A percentile compares a stretch with the other conserved stretches of the same genome.
These are phyloP conservation scores for Xiphydria camelus DNA, from an alignment of 2,888 invertebrate genomes.

Conservation along the genomic window DNA sequence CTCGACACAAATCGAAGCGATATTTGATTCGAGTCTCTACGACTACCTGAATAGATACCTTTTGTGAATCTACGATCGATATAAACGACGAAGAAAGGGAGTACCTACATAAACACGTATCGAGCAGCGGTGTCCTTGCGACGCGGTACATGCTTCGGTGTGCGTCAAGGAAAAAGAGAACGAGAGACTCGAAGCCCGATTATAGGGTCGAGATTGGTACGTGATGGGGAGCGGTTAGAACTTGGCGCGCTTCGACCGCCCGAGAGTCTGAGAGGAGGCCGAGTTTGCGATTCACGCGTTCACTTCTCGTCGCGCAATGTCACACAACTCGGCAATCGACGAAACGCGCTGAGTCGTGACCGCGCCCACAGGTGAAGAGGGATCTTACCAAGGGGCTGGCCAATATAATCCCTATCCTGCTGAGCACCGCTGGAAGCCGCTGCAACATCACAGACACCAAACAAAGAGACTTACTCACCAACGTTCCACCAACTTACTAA, in stretches of 20 bases:
- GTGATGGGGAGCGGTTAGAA: conserved; percentile 34
- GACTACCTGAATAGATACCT: too few relatives aligned
- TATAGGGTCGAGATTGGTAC: background rate
- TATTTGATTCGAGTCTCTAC: too few relatives aligned
- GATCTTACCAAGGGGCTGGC: conserved; percentile 92
- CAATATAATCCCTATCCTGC: conserved; percentile 95
- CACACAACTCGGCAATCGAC: too few relatives aligned
- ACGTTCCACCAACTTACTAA: conserved; percentile 53
- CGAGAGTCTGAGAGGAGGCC: background rate
- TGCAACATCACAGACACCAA: conserved; percentile 66
- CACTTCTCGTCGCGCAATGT: too few relatives aligned
- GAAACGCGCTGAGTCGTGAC: conserved; percentile 36
- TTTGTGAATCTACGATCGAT: too few relatives aligned
- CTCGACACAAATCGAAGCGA: too few relatives aligned
- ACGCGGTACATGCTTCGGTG: too few relatives aligned
- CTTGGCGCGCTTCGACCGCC: conserved; percentile 25
- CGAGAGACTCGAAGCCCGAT: too few relatives aligned
- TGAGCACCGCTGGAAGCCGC: conserved; percentile 94
- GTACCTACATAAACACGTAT: too few relatives aligned
- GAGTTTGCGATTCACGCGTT: background rate
- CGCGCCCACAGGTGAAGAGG: conserved; percentile 40
- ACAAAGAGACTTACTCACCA: conserved; percentile 58
- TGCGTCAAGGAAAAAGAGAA: too few relatives aligned
- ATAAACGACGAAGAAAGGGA: too few relatives aligned
- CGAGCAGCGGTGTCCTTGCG: too few relatives aligned